Conservation (phyloP, 2,113 vertebrate species). For the Semicossyphus pulcher region DNA sequence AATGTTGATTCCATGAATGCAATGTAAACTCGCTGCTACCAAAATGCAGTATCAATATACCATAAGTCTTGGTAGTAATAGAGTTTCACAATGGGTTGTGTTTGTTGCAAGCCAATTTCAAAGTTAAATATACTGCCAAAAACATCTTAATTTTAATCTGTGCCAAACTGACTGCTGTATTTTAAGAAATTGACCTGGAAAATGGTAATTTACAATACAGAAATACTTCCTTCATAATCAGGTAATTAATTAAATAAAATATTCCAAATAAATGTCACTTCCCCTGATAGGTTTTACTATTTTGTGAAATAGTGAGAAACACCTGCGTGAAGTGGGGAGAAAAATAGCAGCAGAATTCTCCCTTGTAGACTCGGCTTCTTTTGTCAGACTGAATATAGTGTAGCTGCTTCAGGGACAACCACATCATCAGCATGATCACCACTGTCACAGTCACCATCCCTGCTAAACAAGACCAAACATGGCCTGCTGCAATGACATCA, state of each 20-base stretch:
- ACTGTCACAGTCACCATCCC: conserved; percentile 7
- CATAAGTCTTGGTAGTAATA: no score
- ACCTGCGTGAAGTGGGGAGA: not conserved
- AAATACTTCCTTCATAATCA: not conserved
- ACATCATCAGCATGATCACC: conserved; percentile 22
- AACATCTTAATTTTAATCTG: no score
- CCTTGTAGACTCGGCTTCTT: not conserved
- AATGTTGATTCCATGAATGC: no score
- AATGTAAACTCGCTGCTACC: no score
- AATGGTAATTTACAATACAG: no score
- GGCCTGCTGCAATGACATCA: conserved; percentile 56
- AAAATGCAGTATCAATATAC: no score
- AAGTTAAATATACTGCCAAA: no score
- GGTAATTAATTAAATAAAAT: not conserved
- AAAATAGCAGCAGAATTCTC: not conserved
- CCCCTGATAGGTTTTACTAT: not conserved
- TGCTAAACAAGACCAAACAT: conserved; percentile 24
- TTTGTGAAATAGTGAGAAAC: not conserved
- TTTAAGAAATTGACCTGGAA: no score
- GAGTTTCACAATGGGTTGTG: no score
- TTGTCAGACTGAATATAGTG: not conserved
- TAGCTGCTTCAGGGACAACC: not conserved
- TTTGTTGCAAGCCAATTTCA: no score
- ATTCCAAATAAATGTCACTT: no score
- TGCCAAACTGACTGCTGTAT: no score